Evolutionary conservation across 2,113 vertebrate genomes (phyloP).

Genomic region (Climacteris rufus): DNA sequence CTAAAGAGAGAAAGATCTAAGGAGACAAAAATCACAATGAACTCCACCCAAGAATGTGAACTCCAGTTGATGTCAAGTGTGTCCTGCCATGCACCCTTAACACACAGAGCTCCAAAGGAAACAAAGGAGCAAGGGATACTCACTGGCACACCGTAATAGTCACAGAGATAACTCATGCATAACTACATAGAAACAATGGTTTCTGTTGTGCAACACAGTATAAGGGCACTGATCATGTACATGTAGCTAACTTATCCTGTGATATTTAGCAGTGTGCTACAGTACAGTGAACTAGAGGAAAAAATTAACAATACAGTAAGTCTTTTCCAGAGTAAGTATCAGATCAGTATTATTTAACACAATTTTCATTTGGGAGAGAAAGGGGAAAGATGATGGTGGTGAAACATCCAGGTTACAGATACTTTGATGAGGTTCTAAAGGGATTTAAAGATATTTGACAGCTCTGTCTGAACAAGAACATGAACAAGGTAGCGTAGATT

Average conservation of each 20-base stretch:
- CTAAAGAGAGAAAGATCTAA: background rate
- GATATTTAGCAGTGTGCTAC: background rate
- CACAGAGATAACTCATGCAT: background rate
- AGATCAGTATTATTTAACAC: background rate
- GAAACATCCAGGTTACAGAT: background rate
- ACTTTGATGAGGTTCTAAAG: background rate
- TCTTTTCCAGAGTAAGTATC: background rate
- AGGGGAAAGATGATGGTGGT: background rate
- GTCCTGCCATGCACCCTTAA: background rate
- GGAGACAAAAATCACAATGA: background rate
- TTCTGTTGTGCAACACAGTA: background rate
- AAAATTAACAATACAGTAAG: background rate
- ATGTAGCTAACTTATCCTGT: background rate
- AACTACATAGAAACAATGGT: background rate
- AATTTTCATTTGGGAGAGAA: background rate
- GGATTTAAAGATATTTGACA: slow-evolving; percentile 3
- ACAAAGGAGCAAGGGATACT: background rate
- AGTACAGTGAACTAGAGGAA: background rate
- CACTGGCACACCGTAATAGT: background rate
- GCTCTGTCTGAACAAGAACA: background rate
- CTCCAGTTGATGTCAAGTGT: background rate
- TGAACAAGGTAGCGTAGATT: background rate
- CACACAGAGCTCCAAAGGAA: background rate
- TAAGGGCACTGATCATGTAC: background rate
- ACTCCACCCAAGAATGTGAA: background rate